phyloP scores from a whole-genome alignment of 2,113 vertebrate genomes.

The Ciconia maguari region DNA sequence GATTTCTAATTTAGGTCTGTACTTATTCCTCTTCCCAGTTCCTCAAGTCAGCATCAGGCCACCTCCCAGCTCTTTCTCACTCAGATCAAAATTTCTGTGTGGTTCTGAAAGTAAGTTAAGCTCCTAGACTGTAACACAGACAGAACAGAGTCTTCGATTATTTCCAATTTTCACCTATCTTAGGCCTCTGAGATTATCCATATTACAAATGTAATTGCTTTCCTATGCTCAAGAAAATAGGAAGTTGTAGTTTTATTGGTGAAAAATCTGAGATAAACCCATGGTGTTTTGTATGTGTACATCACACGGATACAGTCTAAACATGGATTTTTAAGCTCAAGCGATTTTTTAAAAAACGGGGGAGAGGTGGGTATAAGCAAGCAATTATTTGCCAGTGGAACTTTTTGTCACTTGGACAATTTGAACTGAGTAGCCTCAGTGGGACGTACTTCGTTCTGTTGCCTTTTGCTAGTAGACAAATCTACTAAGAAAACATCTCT shows the following conservation, averaged over 20 bases:
- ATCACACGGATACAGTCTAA: not conserved
- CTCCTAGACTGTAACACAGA: not conserved
- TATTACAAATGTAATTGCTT: not conserved
- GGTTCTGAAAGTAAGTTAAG: not conserved
- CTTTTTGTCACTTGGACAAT: not conserved
- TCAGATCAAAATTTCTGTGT: not conserved
- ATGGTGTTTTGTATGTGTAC: not conserved
- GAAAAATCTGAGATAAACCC: not conserved
- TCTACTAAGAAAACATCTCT: not conserved
- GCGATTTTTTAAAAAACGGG: accelerated
- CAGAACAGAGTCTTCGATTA: not conserved
- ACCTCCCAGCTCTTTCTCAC: not conserved
- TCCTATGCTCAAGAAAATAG: not conserved
- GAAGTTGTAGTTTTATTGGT: not conserved
- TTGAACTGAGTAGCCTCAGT: not conserved
- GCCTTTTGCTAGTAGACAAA: not conserved
- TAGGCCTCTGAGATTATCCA: not conserved
- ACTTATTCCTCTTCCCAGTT: not conserved
- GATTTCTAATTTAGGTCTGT: not conserved
- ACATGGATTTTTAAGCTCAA: not conserved
- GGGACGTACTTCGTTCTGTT: not conserved
- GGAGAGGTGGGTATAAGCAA: not conserved
- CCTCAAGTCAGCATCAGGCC: not conserved
- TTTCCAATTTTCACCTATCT: not conserved
- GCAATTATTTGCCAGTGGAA: not conserved